Conservation (phyloP, 2,113 vertebrate genomes). For the Phodopus roborovskii region DNA sequence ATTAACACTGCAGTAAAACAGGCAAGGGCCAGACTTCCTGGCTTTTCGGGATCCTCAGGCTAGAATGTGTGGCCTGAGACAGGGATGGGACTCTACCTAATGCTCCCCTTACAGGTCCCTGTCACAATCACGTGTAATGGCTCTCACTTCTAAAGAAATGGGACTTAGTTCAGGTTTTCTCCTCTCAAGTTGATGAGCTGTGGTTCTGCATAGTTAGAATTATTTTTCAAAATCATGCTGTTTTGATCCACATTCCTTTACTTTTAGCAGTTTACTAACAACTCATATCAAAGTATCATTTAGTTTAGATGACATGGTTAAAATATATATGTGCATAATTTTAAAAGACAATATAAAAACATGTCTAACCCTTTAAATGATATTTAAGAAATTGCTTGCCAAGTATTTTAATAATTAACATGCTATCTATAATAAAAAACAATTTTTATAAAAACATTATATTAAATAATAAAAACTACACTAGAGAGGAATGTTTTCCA, state of each 20-base stretch:
- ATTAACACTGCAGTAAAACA: not conserved
- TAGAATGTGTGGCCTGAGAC: not conserved
- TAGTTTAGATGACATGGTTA: constrained; percentile 29
- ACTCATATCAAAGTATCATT: constrained; percentile 7
- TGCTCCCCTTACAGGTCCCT: not conserved
- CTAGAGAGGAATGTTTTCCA: not conserved
- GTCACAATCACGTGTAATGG: not conserved
- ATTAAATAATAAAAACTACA: constrained; percentile 43
- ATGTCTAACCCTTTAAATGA: constrained; percentile 28
- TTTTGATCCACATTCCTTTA: not conserved
- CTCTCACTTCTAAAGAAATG: constrained; percentile 1
- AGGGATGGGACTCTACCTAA: not conserved
- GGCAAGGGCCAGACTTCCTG: not conserved
- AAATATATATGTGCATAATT: constrained; percentile 54
- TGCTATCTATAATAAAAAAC: constrained; percentile 29
- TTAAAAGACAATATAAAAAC: constrained; percentile 56
- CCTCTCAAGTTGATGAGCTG: not conserved
- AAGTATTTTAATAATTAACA: constrained; percentile 33
- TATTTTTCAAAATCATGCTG: not conserved
- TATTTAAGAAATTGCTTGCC: constrained; percentile 33
- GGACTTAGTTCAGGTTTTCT: not conserved
- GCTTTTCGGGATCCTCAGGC: not conserved
- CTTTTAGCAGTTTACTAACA: constrained; percentile 50
- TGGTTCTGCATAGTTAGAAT: constrained; percentile 3
- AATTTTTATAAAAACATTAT: constrained; percentile 18